A percentile compares a stretch with the other conserved stretches of the same genome.
phyloP scores from a whole-genome alignment of 2,113 vertebrate species.

The Puffinus mauretanicus region DNA sequence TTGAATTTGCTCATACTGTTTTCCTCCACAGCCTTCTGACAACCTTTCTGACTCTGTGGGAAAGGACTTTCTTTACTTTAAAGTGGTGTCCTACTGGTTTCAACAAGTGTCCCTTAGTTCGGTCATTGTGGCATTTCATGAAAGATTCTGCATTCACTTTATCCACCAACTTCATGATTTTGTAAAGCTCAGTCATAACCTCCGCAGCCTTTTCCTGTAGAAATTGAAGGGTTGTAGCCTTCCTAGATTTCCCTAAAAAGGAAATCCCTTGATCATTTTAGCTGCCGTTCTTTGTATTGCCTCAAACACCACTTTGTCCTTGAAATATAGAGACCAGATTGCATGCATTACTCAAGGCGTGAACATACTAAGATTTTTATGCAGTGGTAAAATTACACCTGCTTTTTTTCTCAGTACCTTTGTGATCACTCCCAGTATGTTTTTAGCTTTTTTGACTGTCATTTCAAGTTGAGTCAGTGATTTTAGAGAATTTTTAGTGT shows the following conservation, averaged over 20 bases:
- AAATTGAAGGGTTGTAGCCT: background rate
- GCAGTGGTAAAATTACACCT: background rate
- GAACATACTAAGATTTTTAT: background rate
- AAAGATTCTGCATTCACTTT: background rate
- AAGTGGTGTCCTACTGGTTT: background rate
- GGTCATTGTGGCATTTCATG: background rate
- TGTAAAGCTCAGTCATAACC: background rate
- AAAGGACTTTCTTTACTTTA: background rate
- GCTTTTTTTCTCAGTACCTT: background rate
- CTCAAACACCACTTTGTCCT: background rate
- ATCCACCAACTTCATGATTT: background rate
- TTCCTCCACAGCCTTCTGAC: background rate
- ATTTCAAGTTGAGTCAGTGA: background rate
- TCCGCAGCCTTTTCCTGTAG: background rate
- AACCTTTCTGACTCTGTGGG: background rate
- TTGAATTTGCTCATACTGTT: background rate
- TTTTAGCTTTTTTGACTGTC: background rate
- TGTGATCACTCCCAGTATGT: background rate
- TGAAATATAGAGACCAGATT: background rate
- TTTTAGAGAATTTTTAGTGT: background rate
- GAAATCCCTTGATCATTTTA: background rate
- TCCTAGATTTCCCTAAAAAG: background rate
- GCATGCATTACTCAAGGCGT: rapidly evolving
- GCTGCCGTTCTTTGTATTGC: background rate
- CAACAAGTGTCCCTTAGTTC: background rate